phyloP scores from a whole-genome alignment of 2,888 invertebrate species.

The Lissonota sp. region DNA sequence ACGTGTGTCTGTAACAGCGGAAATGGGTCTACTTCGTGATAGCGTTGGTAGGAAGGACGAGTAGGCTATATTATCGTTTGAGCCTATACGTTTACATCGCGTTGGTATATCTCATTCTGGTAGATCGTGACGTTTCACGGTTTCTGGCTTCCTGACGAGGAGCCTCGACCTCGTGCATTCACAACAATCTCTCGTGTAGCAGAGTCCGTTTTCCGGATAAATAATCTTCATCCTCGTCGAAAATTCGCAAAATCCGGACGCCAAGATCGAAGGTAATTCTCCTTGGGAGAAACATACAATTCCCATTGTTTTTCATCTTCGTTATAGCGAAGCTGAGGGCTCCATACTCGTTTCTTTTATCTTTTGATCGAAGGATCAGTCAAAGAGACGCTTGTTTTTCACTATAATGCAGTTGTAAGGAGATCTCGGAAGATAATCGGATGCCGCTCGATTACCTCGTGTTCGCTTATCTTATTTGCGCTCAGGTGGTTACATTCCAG shows the following conservation, averaged over 20 bases:
- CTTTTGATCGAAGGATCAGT: not conserved
- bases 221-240: constrained; percentile 14
- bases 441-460: constrained; percentile 4
- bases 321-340: too few relatives aligned
- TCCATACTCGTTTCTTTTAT: not conserved
- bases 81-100: constrained; percentile 65
- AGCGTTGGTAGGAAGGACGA: constrained; percentile 19
- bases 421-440: not conserved
- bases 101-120: constrained; percentile 72
- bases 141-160: constrained; percentile 53
- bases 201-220: constrained; percentile 8
- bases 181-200: not conserved
- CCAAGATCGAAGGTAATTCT: too few relatives aligned
- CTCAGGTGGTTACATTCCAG: constrained; percentile 74
- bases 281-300: too few relatives aligned
- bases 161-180: constrained; percentile 23
- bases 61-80: constrained; percentile 44
- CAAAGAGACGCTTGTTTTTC: not conserved
- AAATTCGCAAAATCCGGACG: too few relatives aligned
- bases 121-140: constrained; percentile 68
- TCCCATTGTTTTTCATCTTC: too few relatives aligned
- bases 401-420: not conserved
- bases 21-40: constrained; percentile 44
- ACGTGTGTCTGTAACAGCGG: not conserved
- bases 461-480: constrained; percentile 38